A percentile compares a stretch with the other conserved stretches of the same genome.
Evolutionary conservation across 2,113 vertebrate species (phyloP).

Genomic region (Callorhinus ursinus): DNA sequence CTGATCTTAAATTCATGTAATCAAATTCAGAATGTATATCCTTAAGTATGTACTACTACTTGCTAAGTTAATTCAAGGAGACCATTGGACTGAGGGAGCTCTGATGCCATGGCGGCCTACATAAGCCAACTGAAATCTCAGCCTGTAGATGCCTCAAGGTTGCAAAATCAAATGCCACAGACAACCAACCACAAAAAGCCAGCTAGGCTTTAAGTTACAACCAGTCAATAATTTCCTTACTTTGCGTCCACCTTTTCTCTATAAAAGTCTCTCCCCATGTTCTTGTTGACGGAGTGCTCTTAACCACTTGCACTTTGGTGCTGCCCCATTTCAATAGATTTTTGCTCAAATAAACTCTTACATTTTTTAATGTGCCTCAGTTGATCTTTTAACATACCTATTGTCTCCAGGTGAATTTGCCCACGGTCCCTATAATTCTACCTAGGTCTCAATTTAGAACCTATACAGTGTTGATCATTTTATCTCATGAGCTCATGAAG

Average conservation of each 20-base stretch:
- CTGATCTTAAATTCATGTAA: not conserved
- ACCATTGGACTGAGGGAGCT: no score
- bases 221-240: not conserved
- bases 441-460: not conserved
- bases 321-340: not conserved
- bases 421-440: not conserved
- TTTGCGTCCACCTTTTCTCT: not conserved
- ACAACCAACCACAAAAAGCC: not conserved
- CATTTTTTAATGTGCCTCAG: not conserved
- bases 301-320: not conserved
- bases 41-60: not conserved
- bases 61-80: not conserved
- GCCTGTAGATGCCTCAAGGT: not conserved
- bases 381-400: not conserved
- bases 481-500: not conserved
- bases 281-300: not conserved
- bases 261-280: not conserved
- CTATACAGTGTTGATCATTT: not conserved
- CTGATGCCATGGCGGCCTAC: not conserved
- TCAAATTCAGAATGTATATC: not conserved
- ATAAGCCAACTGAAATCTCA: not conserved
- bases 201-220: not conserved
- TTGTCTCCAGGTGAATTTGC: not conserved
- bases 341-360: not conserved
- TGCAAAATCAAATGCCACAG: not conserved